Percentiles rank a stretch among this genome's conserved stretches.
phyloP scores from a whole-genome alignment of 2,888 invertebrate genomes.

The Prenolepis imparis region DNA sequence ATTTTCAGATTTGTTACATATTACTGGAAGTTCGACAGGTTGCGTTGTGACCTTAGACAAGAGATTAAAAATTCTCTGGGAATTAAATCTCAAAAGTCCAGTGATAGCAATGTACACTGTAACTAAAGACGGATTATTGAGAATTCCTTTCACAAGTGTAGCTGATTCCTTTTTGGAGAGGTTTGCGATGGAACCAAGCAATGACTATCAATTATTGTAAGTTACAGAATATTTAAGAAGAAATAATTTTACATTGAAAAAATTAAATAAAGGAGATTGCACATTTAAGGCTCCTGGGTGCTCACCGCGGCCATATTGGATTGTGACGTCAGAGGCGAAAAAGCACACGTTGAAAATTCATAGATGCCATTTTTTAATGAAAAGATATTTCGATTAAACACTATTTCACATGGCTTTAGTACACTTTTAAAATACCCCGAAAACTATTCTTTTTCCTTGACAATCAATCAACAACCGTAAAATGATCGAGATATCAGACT shows the following conservation, averaged over 20 bases:
- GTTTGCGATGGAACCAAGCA: conserved; percentile 85
- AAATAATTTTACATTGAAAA: neutral
- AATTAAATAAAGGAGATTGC: neutral
- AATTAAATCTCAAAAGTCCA: conserved; percentile 94
- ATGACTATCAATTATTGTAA: conserved; percentile 87
- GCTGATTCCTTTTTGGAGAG: conserved; percentile 89
- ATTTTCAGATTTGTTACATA: conserved; percentile 93
- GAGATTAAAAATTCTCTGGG: conserved; percentile 94
- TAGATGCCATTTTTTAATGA: too few species aligned
- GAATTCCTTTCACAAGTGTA: conserved; percentile 95
- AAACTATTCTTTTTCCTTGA: too few species aligned
- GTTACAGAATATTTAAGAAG: conserved; percentile 71
- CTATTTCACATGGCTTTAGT: too few species aligned
- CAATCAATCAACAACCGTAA: too few species aligned
- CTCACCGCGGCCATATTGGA: too few species aligned
- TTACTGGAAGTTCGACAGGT: conserved; percentile 96
- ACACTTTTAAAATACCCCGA: too few species aligned
- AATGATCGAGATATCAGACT: too few species aligned
- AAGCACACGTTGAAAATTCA: too few species aligned
- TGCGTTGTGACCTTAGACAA: conserved; percentile 94
- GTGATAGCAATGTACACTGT: conserved; percentile 95
- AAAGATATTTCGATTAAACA: too few species aligned
- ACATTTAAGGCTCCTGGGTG: too few species aligned
- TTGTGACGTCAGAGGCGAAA: too few species aligned
- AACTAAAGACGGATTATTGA: conserved; percentile 92